Conservation (phyloP, 2,113 vertebrate species). For the Atractosteus spatula region DNA sequence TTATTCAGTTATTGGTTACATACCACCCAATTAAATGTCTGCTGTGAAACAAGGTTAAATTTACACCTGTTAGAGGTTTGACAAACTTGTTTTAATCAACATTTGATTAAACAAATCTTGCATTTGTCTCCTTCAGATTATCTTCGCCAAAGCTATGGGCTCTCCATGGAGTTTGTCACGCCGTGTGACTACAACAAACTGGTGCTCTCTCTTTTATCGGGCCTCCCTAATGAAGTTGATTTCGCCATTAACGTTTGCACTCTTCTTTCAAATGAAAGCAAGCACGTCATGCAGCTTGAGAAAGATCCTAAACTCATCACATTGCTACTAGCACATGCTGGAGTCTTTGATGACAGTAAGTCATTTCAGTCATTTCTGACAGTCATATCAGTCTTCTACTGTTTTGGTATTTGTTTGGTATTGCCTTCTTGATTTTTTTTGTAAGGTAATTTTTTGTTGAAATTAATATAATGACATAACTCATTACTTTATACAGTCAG, state of each 20-base stretch:
- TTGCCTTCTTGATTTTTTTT: no score
- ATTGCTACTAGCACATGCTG: conserved; percentile 92
- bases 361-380: conserved; percentile 18
- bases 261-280: conserved; percentile 98
- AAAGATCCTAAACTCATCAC: conserved; percentile 98
- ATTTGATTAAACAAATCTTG: not conserved
- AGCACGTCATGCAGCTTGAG: conserved; percentile 98
- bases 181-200: conserved; percentile 98
- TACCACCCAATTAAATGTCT: no score
- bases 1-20: no score
- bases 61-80: no score
- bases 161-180: conserved; percentile 90
- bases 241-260: conserved; percentile 99
- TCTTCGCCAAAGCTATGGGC: conserved; percentile 97
- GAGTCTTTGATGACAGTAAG: conserved; percentile 97
- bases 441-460: no score
- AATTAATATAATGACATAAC: no score
- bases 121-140: conserved; percentile 75
- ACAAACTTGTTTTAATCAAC: no score
- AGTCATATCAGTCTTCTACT: no score
- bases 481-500: no score
- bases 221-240: conserved; percentile 98
- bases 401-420: no score
- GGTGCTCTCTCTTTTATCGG: conserved; percentile 97
- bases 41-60: no score